Conservation (phyloP, 2,888 invertebrate species). For the Sthenelais limicola region DNA sequence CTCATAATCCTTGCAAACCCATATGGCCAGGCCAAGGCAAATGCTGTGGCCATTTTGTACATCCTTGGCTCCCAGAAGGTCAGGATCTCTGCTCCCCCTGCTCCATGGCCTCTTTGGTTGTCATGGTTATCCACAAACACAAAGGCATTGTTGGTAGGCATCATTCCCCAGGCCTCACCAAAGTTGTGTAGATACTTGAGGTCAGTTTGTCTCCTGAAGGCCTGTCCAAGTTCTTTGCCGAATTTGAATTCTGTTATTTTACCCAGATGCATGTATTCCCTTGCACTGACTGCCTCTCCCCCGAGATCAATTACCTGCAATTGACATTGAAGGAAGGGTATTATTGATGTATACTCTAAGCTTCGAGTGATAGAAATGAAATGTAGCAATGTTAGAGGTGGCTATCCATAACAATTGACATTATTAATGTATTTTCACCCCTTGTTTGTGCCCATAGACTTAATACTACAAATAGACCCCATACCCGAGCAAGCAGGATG, state of each 20-base stretch:
- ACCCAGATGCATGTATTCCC: constrained; percentile 50
- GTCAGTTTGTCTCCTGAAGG: constrained; percentile 28
- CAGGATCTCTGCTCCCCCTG: constrained; percentile 92
- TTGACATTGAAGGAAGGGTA: too few relatives aligned
- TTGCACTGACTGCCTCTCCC: constrained; percentile 56
- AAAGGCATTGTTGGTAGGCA: constrained; percentile 74
- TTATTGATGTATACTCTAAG: too few relatives aligned
- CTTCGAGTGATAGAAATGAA: too few relatives aligned
- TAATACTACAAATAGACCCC: too few relatives aligned
- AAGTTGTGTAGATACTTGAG: constrained; percentile 50
- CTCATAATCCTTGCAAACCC: constrained; percentile 85
- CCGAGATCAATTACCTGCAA: constrained; percentile 69
- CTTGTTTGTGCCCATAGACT: too few relatives aligned
- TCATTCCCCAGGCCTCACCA: constrained; percentile 57
- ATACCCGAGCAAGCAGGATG: too few relatives aligned
- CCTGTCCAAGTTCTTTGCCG: constrained; percentile 40
- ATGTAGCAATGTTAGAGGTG: too few relatives aligned
- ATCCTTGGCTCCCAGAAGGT: constrained; percentile 83
- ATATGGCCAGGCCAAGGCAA: constrained; percentile 81
- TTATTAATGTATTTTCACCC: too few relatives aligned
- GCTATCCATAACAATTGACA: too few relatives aligned
- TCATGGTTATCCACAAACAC: constrained; percentile 89
- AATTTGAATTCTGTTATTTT: constrained; percentile 55
- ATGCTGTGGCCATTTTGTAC: too few relatives aligned
- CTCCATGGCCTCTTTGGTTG: too few relatives aligned